Conservation (phyloP, 1,140 invertebrate genomes). For the Melipona quadrifasciata region DNA sequence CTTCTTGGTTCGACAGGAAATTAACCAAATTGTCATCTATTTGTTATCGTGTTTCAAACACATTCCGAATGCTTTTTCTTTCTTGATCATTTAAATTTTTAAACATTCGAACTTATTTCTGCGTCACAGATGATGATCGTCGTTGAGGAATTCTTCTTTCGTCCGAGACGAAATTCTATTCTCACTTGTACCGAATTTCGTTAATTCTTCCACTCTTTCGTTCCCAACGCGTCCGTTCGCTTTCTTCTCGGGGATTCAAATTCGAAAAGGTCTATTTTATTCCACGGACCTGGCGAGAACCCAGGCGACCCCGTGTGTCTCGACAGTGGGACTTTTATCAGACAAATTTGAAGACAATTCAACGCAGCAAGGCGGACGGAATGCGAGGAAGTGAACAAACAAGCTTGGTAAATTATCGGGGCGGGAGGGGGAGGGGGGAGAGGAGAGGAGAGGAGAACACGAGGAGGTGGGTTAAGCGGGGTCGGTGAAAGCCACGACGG, state of each 20-base stretch:
- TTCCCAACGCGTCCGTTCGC: not conserved
- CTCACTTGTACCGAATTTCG: not conserved
- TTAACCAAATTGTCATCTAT: not conserved
- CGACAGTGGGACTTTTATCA: not conserved
- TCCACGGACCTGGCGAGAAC: not conserved
- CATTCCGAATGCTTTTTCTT: too few relatives aligned
- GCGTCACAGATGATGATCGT: too few relatives aligned
- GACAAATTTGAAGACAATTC: not conserved
- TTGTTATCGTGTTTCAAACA: too few relatives aligned
- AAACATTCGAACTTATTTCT: too few relatives aligned
- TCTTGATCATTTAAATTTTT: too few relatives aligned
- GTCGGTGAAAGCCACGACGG: constrained; percentile 37
- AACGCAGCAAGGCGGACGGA: not conserved
- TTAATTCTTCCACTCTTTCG: not conserved
- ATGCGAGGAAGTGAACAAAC: constrained; percentile 23
- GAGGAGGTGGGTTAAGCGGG: constrained; percentile 23
- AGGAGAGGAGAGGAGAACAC: not conserved
- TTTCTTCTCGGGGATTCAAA: not conserved
- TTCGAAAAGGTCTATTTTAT: not conserved
- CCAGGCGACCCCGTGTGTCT: not conserved
- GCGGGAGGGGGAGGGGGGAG: too few relatives aligned
- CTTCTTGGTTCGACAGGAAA: not conserved
- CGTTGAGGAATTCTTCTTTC: too few relatives aligned
- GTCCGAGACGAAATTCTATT: too few relatives aligned
- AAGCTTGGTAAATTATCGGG: constrained; percentile 31